phyloP scores from a whole-genome alignment of 1,140 invertebrate genomes.

The Anastrepha ludens region DNA sequence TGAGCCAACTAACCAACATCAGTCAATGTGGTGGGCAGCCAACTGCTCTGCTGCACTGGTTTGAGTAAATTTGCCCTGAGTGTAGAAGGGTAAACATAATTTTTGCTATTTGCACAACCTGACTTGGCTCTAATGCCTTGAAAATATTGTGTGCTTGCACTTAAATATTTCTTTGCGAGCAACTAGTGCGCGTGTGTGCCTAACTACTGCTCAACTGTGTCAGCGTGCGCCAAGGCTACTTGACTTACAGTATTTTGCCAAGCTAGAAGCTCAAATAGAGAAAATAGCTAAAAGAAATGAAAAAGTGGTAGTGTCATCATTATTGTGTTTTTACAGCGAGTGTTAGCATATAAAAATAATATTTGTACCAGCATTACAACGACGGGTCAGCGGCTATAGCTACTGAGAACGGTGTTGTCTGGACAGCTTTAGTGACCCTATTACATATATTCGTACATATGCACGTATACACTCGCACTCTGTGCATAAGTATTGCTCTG shows the following conservation, averaged over 20 bases:
- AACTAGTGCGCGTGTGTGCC: background rate
- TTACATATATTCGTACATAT: background rate
- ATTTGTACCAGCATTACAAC: constrained; percentile 14
- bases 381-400: background rate
- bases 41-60: constrained; percentile 4
- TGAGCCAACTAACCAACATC: background rate
- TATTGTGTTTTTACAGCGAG: constrained; percentile 27
- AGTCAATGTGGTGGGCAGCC: background rate
- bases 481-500: too few relatives aligned
- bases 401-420: background rate
- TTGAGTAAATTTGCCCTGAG: constrained; percentile 33
- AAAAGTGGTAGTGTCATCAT: constrained; percentile 44
- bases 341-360: constrained; percentile 23
- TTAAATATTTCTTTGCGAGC: constrained; percentile 10
- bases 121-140: constrained; percentile 11
- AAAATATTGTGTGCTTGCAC: background rate
- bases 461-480: background rate
- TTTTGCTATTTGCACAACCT: constrained; percentile 36
- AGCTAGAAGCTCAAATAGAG: constrained; percentile 15
- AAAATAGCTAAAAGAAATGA: background rate
- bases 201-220: background rate
- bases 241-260: constrained; percentile 14
- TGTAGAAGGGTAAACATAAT: constrained; percentile 48
- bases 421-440: background rate
- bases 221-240: constrained; percentile 31